Conservation (phyloP, 2,113 vertebrate genomes). For the Typhlomys cinereus region DNA sequence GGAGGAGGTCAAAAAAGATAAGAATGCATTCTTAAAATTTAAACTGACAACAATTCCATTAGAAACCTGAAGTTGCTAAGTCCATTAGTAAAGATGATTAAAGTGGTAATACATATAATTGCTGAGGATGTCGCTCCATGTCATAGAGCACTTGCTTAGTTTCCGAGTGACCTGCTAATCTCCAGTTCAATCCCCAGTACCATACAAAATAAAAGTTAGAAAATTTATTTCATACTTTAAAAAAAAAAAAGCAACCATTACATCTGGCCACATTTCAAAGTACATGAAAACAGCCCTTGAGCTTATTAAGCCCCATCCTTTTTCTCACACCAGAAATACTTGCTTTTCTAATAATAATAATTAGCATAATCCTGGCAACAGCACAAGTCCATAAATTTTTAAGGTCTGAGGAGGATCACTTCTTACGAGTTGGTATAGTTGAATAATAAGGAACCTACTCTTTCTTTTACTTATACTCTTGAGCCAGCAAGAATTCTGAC, state of each 20-base stretch:
- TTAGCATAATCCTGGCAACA: slow-evolving; percentile 59
- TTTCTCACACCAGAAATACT: background rate
- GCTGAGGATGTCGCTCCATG: background rate
- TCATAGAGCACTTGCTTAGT: background rate
- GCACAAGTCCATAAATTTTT: slow-evolving; percentile 31
- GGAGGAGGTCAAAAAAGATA: background rate
- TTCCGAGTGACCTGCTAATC: no score
- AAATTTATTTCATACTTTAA: background rate
- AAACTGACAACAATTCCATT: background rate
- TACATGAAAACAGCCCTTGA: background rate
- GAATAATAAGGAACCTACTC: slow-evolving; percentile 39
- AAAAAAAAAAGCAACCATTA: background rate
- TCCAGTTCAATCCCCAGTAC: background rate
- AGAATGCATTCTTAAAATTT: background rate
- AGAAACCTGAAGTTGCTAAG: background rate
- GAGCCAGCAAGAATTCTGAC: slow-evolving; percentile 51
- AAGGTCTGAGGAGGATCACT: slow-evolving; percentile 41
- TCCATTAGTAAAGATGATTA: background rate
- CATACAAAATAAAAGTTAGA: background rate
- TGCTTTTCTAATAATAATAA: slow-evolving; percentile 34
- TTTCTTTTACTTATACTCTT: slow-evolving; percentile 58
- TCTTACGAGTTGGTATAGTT: slow-evolving; percentile 15
- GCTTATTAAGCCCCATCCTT: background rate
- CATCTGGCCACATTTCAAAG: slow-evolving; percentile 17
- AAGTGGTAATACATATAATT: background rate